phyloP scores from a whole-genome alignment of 2,888 invertebrate species.

The Strigamia transsilvanica region DNA sequence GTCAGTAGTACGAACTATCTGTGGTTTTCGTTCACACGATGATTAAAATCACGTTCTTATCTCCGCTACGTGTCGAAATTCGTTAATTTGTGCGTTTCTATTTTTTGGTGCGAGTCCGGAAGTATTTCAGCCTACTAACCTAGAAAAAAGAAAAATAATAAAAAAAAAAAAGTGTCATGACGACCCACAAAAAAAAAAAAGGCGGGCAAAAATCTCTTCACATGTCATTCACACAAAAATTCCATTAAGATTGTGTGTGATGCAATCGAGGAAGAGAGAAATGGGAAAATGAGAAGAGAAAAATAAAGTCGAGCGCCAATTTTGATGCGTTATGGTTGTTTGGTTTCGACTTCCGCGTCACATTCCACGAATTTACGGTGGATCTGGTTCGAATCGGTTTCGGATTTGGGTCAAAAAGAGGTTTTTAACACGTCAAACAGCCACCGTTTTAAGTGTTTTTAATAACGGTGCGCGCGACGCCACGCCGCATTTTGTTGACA shows the following conservation, averaged over 20 bases:
- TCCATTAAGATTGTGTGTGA: background rate
- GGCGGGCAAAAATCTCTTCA: background rate
- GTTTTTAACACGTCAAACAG: no score
- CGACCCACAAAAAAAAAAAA: background rate
- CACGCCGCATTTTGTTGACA: no score
- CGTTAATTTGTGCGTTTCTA: no score
- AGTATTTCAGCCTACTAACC: background rate
- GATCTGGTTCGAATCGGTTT: background rate
- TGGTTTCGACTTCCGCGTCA: background rate
- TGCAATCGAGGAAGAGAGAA: background rate
- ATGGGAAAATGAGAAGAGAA: background rate
- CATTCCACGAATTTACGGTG: background rate
- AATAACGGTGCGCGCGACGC: no score
- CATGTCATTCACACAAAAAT: constrained; percentile 14
- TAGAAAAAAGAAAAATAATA: background rate
- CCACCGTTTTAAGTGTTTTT: no score
- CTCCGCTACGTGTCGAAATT: no score
- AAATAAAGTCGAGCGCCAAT: no score
- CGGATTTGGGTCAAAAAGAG: background rate
- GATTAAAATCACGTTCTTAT: no score
- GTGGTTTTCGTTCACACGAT: background rate
- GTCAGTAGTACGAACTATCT: background rate
- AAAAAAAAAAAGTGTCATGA: background rate
- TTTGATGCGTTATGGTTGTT: background rate
- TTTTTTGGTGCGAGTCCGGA: background rate